phyloP scores from a whole-genome alignment of 2,888 invertebrate species.

The Mythimna pallens region DNA sequence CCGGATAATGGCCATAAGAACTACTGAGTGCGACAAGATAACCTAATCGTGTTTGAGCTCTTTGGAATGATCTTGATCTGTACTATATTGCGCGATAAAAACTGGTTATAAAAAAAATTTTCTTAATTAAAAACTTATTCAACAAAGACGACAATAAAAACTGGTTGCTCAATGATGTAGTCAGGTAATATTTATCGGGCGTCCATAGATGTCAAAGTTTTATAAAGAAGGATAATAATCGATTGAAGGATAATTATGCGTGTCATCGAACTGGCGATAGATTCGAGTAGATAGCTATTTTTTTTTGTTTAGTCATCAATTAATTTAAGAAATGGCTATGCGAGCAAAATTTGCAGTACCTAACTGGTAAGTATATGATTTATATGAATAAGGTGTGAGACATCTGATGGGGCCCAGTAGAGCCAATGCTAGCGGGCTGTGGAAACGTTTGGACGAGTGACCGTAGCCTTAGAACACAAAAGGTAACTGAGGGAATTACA shows the following conservation, averaged over 20 bases:
- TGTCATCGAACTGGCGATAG: neutral
- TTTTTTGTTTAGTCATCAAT: neutral
- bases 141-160: neutral
- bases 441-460: too few species aligned
- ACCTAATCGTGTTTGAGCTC: too few species aligned
- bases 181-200: constrained; percentile 23
- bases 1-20: too few species aligned
- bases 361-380: neutral
- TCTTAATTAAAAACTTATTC: too few species aligned
- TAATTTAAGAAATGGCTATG: neutral
- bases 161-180: neutral
- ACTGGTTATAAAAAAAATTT: too few species aligned
- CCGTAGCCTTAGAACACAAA: too few species aligned
- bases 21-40: too few species aligned
- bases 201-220: constrained; percentile 37
- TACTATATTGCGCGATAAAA: too few species aligned
- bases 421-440: too few species aligned
- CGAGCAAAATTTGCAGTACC: neutral
- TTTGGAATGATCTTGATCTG: too few species aligned
- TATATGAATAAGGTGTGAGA: neutral
- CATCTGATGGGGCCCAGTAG: too few species aligned
- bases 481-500: too few species aligned
- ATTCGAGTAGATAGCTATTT: neutral
- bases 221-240: constrained; percentile 18
- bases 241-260: neutral